These are phyloP conservation scores for Mellivora capensis DNA, from an alignment of 2,113 vertebrate genomes.

Conservation along the genomic window DNA sequence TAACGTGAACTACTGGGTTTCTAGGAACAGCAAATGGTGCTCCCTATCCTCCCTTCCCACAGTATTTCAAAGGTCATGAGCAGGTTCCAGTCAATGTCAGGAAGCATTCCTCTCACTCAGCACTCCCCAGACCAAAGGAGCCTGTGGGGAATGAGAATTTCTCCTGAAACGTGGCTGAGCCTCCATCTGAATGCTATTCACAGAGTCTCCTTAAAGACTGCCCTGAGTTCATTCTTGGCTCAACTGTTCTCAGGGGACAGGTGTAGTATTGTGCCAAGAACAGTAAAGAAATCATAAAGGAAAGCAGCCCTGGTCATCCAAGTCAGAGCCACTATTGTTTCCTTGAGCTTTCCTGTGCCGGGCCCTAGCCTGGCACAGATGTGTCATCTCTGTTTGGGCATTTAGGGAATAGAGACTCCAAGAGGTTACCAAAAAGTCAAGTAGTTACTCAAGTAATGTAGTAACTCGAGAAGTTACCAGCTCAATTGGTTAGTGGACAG, in stretches of 20 bases:
- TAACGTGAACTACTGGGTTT: not conserved
- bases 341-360: not conserved
- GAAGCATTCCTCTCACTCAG: not conserved
- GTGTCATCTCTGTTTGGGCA: not conserved
- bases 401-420: not conserved
- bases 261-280: not conserved
- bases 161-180: not conserved
- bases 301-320: not conserved
- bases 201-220: not conserved
- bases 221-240: not conserved
- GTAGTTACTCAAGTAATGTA: not conserved
- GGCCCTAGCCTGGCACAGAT: not conserved
- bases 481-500: not conserved
- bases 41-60: not conserved
- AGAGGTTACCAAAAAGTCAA: not conserved
- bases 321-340: not conserved
- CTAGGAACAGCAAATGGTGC: not conserved
- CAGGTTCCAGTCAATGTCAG: not conserved
- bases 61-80: not conserved
- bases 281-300: not conserved
- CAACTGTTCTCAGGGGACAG: not conserved
- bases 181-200: not conserved
- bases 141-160: not conserved
- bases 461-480: not conserved
- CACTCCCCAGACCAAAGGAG: not conserved